Evolutionary conservation across 2,888 invertebrate species (phyloP).

Genomic region (Frankliniella intonsa): DNA sequence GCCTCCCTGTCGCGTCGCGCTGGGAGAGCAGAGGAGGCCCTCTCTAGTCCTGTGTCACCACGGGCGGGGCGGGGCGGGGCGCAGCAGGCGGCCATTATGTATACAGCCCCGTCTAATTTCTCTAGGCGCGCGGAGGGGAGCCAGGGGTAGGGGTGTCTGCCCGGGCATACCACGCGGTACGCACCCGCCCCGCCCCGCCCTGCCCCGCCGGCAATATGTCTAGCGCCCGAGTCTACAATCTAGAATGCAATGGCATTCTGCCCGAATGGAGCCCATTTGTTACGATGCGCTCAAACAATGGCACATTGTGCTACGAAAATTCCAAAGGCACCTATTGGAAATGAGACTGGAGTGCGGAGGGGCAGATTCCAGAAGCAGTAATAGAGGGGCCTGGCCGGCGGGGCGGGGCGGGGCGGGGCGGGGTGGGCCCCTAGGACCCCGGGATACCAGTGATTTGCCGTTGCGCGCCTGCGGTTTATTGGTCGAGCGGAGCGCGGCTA

Average conservation of each 20-base stretch:
- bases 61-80: neutral
- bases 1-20: too few species aligned
- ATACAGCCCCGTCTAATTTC: too few species aligned
- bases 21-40: too few species aligned
- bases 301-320: conserved; percentile 20
- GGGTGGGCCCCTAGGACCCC: neutral
- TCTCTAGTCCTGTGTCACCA: too few species aligned
- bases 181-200: neutral
- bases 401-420: neutral
- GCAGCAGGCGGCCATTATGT: neutral
- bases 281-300: conserved; percentile 18
- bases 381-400: neutral
- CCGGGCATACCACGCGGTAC: too few species aligned
- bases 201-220: conserved; percentile 12
- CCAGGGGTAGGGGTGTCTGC: neutral
- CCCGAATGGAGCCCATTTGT: conserved; percentile 20
- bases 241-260: neutral
- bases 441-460: conserved; percentile 10
- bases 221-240: neutral
- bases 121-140: neutral
- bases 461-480: conserved; percentile 6
- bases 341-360: neutral
- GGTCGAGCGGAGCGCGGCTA: neutral
- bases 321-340: conserved; percentile 12
- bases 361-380: conserved; percentile 9